phyloP scores from a whole-genome alignment of 2,797 vertebrate genomes.

The Ctenopoma kingsleyae region DNA sequence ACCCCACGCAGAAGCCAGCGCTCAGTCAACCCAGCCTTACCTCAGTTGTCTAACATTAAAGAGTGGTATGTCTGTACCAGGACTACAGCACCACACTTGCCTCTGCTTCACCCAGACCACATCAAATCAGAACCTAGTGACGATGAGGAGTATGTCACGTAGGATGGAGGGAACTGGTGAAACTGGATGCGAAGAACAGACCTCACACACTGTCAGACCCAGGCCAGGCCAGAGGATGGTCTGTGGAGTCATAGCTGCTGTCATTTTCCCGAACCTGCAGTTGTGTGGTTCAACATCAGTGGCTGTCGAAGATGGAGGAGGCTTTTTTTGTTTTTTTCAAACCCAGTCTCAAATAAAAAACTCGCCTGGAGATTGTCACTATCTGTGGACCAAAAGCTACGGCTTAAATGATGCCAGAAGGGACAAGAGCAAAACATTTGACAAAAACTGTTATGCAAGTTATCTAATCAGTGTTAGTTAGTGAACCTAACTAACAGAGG shows the following conservation, averaged over 20 bases:
- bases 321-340: constrained; percentile 17
- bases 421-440: constrained; percentile 26
- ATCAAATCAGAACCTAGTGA: constrained; percentile 82
- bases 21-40: constrained; percentile 87
- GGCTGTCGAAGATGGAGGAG: constrained; percentile 11
- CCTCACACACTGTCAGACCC: constrained; percentile 31
- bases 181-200: constrained; percentile 25
- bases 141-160: constrained; percentile 80
- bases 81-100: constrained; percentile 75
- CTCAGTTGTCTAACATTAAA: constrained; percentile 96
- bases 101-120: constrained; percentile 77
- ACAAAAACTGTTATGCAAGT: constrained; percentile 20
- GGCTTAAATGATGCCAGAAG: constrained; percentile 26
- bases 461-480: constrained; percentile 40
- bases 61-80: constrained; percentile 97
- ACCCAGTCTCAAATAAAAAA: constrained; percentile 25
- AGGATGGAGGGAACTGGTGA: constrained; percentile 29
- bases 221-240: constrained; percentile 44
- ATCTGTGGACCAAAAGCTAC: constrained; percentile 32
- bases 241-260: constrained; percentile 52
- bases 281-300: constrained; percentile 35
- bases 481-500: constrained; percentile 47
- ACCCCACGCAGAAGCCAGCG: constrained; percentile 69
- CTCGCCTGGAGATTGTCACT: constrained; percentile 15
- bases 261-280: constrained; percentile 50